phyloP scores from a whole-genome alignment of 2,888 invertebrate species.

The Netelia melanura region DNA sequence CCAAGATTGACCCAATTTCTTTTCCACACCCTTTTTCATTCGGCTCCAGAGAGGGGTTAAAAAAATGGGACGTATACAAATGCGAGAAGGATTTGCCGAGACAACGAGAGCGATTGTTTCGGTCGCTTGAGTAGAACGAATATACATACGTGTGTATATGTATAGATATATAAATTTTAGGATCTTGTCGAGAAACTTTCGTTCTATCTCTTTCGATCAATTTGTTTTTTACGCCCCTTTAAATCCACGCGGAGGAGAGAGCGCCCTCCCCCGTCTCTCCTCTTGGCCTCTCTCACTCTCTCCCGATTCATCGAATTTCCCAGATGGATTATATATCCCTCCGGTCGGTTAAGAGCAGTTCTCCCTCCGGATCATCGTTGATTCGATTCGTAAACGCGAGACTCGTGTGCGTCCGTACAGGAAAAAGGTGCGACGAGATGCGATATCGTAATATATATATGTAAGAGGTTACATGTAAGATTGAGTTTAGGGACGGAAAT shows the following conservation, averaged over 20 bases:
- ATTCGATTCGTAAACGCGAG: slow-evolving; percentile 38
- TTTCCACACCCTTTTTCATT: slow-evolving; percentile 27
- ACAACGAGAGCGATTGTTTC: neutral
- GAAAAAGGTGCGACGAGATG: slow-evolving; percentile 11
- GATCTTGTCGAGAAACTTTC: neutral
- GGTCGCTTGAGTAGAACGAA: too few relatives aligned
- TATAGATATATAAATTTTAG: too few relatives aligned
- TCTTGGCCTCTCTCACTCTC: neutral
- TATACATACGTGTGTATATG: too few relatives aligned
- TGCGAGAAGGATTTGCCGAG: neutral
- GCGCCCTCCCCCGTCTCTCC: neutral
- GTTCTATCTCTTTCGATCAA: neutral
- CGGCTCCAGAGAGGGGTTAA: neutral
- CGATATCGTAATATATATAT: slow-evolving; percentile 1
- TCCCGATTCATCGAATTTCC: slow-evolving; percentile 45
- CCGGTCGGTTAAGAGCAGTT: slow-evolving; percentile 5
- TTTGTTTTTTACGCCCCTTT: neutral
- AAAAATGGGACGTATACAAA: neutral
- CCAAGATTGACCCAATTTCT: slow-evolving; percentile 60
- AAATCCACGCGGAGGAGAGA: slow-evolving; percentile 4
- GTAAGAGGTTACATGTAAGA: slow-evolving; percentile 5
- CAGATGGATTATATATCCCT: slow-evolving; percentile 35
- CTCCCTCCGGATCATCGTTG: slow-evolving; percentile 21
- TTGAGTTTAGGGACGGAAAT: slow-evolving; percentile 62
- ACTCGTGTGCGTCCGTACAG: neutral